Conservation (phyloP, 2,797 vertebrate species). For the Pseudochaenichthys georgianus region DNA sequence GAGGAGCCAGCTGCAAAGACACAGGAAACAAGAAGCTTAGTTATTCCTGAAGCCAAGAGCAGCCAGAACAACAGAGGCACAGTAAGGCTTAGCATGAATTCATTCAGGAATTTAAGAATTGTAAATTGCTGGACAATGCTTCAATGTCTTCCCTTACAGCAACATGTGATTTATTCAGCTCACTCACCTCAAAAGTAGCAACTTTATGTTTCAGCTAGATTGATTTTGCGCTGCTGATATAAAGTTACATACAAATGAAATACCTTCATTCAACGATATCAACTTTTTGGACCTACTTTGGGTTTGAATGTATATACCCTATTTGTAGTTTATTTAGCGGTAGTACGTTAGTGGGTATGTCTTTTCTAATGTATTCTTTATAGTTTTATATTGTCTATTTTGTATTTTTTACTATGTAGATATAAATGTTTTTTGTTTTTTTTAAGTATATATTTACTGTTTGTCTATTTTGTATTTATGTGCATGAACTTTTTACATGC, state of each 20-base stretch:
- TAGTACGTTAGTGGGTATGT: too few species aligned
- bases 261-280: slow-evolving; percentile 29
- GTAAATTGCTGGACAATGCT: slow-evolving; percentile 19
- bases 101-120: too few species aligned
- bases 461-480: too few species aligned
- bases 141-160: slow-evolving; percentile 17
- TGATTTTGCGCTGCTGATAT: slow-evolving; percentile 24
- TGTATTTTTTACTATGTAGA: too few species aligned
- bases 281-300: background rate
- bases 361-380: too few species aligned
- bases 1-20: slow-evolving; percentile 90
- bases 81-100: slow-evolving; percentile 1
- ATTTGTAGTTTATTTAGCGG: too few species aligned
- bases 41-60: slow-evolving; percentile 17
- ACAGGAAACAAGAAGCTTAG: slow-evolving; percentile 25
- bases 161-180: slow-evolving; percentile 19
- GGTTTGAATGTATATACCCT: background rate
- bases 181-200: slow-evolving; percentile 4
- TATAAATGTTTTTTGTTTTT: too few species aligned
- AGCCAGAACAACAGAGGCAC: slow-evolving; percentile 28
- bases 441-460: too few species aligned
- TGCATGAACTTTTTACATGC: too few species aligned
- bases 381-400: too few species aligned
- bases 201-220: slow-evolving; percentile 27
- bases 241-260: slow-evolving; percentile 5